Evolutionary conservation across 2,888 invertebrate species (phyloP), one percentile per base, ranked within the genome.

Genomic region (Epinotia ramella): DNA sequence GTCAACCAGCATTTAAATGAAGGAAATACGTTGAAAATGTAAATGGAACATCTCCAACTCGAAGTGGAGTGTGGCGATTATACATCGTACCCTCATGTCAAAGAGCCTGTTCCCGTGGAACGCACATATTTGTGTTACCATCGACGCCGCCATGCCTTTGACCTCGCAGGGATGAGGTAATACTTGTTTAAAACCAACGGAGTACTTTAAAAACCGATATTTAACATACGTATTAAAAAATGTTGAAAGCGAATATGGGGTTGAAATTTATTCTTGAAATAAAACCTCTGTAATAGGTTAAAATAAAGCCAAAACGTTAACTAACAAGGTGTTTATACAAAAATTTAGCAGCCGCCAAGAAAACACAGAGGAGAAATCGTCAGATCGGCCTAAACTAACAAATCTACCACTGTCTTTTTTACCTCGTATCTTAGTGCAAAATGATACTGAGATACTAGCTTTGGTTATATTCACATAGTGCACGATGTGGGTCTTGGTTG

Each of bases 121-220:
- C 57, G 20, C 33, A 68, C 67, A 44, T 57, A 68, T 68, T 57
- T 68, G 57, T 18, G 57, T 13, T 57, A 40, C 33, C 40, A 40
- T 7, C 44, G 68, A 40, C 20, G 40, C 59, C 18, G 4, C n/a
- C 49, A 40, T 66, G 66, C 49, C 68, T 73, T 74, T 74, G 64
- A 73, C 63, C 73, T 59, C 63, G 11, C 57, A 20, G 46, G 57
- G 69, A 64, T 69, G 69, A 69, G 73, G 64, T 56, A 73, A 68
- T 56, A 63, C 62, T 44, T 68, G 20, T 68, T 56, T 20, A 73
- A 24, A 60, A 53, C 20, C 40, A n/a, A 16, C 24, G 4, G 12
- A 68, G 11, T 68, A 73, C 44, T 6, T 40, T 33, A 40, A 44
- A 20, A 46, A 46, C 49, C 46, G 65, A 24, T 49, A 24, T 64